Evolutionary conservation across 2,797 vertebrate genomes (phyloP), one percentile per base, ranked within the genome.

Genomic region (Urosaurus nigricauda): DNA sequence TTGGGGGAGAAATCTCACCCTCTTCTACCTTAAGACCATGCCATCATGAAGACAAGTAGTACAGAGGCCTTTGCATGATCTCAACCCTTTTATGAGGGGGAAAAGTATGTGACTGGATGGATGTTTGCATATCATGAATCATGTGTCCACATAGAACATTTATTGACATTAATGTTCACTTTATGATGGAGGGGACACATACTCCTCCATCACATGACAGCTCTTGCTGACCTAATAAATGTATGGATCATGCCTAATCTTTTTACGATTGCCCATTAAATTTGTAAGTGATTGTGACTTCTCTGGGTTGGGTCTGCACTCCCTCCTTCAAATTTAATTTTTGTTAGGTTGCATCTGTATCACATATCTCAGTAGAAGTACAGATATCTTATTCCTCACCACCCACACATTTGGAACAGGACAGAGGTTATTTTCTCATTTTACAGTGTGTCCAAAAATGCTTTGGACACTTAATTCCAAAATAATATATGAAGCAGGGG

Each of bases 391-490:
- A 80, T 71, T 87, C 73, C 92, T 79, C 60, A 91, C 92, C 90
- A 90, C 88, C 91, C 91, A 94, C 90, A 89, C 60, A 85, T 90
- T 92, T 95, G 93, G 89, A 94, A 92, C 70, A 53, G 60, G 56
- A 89, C 91, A 79, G 53, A 83, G 21, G 37, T 88, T 0, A 0
- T 91, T 90, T 94, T 94, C 63, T 91, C 83, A 84, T 93, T 94
- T 90, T 35, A 58, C 1, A 91, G 17, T 35, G 32, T 86, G 40
- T 87, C 87, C 85, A 95, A 93, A 90, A 87, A 91, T 80, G 71
- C 16, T 91, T 92, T 51, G 95, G 93, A 85, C 47, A 83, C 75
- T 93, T 92, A 93, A 94, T 93, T 96, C 43, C 65, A 88, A 88
- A 90, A 91, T 87, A 70, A 63, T 90, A 40, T 86, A 80, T 88